These are phyloP conservation scores for Encarsia formosa DNA, from an alignment of 2,888 invertebrate genomes.

Conservation along the genomic window DNA sequence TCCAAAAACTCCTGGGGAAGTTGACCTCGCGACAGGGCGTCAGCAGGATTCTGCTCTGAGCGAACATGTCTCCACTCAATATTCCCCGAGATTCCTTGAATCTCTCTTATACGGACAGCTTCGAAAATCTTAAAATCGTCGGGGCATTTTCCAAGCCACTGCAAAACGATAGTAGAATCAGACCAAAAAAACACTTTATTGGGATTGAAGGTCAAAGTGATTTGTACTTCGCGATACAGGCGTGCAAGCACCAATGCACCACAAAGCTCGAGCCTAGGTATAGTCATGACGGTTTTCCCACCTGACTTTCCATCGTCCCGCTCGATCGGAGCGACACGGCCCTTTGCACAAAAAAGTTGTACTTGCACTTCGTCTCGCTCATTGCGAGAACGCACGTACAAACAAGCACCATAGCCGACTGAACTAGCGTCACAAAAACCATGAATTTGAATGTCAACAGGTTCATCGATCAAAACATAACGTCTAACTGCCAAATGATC, in stretches of 20 bases:
- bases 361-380: not conserved
- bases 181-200: constrained; percentile 24
- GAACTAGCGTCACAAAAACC: constrained; percentile 32
- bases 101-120: constrained; percentile 26
- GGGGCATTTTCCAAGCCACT: constrained; percentile 23
- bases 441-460: constrained; percentile 16
- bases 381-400: constrained; percentile 20
- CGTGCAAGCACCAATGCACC: constrained; percentile 28
- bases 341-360: constrained; percentile 32
- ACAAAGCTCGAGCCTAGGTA: constrained; percentile 33
- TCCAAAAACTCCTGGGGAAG: constrained; percentile 20
- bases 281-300: constrained; percentile 25
- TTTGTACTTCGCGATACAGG: constrained; percentile 13
- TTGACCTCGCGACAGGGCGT: constrained; percentile 22
- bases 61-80: constrained; percentile 21
- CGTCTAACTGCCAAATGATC: constrained; percentile 14
- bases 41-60: constrained; percentile 25
- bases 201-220: constrained; percentile 9
- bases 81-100: constrained; percentile 22
- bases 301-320: too few relatives aligned
- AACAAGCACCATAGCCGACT: constrained; percentile 29
- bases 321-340: constrained; percentile 32
- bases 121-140: constrained; percentile 26
- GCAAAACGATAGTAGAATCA: constrained; percentile 30
- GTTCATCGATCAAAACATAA: not conserved